Evolutionary conservation across 2,113 vertebrate species (phyloP).

Genomic region (Phasianus colchicus): DNA sequence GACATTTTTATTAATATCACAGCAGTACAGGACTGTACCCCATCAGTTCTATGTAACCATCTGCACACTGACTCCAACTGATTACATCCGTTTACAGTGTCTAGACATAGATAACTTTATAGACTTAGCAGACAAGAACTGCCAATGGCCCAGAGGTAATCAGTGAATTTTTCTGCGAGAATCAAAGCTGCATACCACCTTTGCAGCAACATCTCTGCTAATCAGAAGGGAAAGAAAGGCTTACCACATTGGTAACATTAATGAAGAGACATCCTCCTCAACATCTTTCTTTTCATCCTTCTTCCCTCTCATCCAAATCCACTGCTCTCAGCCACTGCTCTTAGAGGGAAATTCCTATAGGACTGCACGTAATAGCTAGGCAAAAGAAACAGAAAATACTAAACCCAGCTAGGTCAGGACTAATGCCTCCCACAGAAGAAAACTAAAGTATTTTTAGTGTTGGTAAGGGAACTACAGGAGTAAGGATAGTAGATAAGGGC

Average conservation of each 20-base stretch:
- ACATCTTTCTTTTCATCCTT: neutral
- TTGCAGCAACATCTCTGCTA: slow-evolving; percentile 18
- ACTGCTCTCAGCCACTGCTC: neutral
- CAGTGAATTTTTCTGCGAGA: slow-evolving; percentile 28
- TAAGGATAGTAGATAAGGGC: neutral
- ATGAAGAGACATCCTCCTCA: neutral
- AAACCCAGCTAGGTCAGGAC: neutral
- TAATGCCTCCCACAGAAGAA: neutral
- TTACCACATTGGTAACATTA: neutral
- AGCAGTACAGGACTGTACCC: neutral
- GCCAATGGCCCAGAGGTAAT: neutral
- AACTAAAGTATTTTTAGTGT: neutral
- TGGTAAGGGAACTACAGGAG: neutral
- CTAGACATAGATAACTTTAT: neutral
- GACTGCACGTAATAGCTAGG: neutral
- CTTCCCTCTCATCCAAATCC: neutral
- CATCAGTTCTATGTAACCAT: neutral
- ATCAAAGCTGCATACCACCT: neutral
- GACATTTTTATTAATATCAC: neutral
- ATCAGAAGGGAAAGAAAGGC: neutral
- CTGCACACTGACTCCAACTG: neutral
- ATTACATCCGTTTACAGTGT: neutral
- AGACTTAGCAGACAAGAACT: neutral
- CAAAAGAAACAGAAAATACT: neutral
- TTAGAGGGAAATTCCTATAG: neutral